These are phyloP conservation scores for Crax fasciolata DNA, from an alignment of 2,797 vertebrate species.

Conservation along the genomic window DNA sequence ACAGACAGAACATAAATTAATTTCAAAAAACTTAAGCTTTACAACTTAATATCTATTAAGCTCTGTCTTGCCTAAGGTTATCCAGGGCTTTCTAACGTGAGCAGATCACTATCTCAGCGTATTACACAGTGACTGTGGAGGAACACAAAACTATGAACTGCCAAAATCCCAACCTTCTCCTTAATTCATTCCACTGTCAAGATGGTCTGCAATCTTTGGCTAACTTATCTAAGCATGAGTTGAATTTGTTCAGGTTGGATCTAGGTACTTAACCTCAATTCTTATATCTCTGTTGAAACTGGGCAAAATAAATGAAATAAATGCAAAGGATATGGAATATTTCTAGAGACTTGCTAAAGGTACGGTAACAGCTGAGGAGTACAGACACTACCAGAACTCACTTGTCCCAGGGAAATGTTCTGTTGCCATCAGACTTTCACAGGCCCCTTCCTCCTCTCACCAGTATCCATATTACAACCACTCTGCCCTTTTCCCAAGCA, in stretches of 20 bases:
- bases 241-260: not conserved
- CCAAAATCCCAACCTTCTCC: not conserved
- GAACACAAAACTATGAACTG: not conserved
- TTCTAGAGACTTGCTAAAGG: not conserved
- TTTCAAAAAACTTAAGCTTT: not conserved
- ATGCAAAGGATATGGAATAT: not conserved
- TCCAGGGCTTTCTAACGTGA: not conserved
- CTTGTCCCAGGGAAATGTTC: not conserved
- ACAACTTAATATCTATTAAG: not conserved
- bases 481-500: not conserved
- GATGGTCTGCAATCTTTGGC: not conserved
- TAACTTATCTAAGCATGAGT: not conserved
- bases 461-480: not conserved
- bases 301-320: not conserved
- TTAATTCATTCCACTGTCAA: not conserved
- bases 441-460: not conserved
- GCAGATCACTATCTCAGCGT: not conserved
- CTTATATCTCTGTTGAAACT: not conserved
- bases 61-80: not conserved
- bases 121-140: not conserved
- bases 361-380: not conserved
- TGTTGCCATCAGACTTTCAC: not conserved
- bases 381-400: not conserved
- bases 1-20: not conserved
- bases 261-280: not conserved